Percentiles rank a stretch among this genome's conserved stretches.
phyloP scores from a whole-genome alignment of 2,113 vertebrate genomes.

The Pomatostomus ruficeps region DNA sequence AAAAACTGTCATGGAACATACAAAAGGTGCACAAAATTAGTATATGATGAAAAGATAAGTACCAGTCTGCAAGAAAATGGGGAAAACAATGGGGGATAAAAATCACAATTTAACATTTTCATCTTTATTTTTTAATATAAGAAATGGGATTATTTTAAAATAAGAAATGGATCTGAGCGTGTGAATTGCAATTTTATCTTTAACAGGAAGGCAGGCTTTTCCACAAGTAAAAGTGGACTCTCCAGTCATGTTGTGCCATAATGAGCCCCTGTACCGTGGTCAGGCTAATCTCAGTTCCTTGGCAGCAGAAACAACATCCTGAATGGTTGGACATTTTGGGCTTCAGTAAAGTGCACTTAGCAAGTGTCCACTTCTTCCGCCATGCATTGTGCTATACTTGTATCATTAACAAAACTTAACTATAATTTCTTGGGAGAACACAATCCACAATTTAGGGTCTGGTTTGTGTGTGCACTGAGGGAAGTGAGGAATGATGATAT shows the following conservation, averaged over 20 bases:
- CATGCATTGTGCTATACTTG: not conserved
- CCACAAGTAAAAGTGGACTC: not conserved
- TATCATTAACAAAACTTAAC: not conserved
- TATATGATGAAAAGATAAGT: not conserved
- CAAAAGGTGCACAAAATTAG: not conserved
- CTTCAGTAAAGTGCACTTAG: rapidly evolving
- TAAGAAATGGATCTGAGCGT: rapidly evolving
- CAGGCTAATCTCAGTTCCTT: not conserved
- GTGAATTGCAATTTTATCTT: not conserved
- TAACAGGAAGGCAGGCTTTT: not conserved
- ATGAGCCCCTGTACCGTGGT: not conserved
- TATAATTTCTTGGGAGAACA: not conserved
- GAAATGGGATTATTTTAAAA: not conserved
- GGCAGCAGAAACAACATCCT: not conserved
- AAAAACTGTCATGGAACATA: not conserved
- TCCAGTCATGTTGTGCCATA: rapidly evolving
- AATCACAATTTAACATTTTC: not conserved
- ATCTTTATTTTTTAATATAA: not conserved
- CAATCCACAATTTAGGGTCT: not conserved
- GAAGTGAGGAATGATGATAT: rapidly evolving
- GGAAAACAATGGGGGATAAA: not conserved
- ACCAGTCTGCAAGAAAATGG: not conserved
- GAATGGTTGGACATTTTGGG: not conserved
- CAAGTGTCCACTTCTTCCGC: not conserved
- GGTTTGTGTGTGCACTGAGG: not conserved